These are phyloP conservation scores for Rutpela maculata DNA, from an alignment of 2,888 invertebrate genomes.

Conservation along the genomic window DNA sequence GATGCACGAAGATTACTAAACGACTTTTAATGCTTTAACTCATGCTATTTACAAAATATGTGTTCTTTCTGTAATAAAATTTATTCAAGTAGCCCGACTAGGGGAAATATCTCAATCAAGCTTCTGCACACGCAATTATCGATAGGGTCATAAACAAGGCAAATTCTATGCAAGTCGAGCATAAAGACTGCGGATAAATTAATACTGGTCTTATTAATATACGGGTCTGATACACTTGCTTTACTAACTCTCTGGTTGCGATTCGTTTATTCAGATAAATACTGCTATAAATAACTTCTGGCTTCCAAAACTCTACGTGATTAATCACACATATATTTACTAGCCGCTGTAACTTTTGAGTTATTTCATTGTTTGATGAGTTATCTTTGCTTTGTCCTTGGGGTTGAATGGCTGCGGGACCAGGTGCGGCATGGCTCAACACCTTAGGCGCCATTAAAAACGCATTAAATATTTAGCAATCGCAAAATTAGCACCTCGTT, in stretches of 20 bases:
- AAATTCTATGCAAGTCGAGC: slow-evolving; percentile 67
- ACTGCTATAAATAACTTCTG: slow-evolving; percentile 69
- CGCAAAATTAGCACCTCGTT: slow-evolving; percentile 39
- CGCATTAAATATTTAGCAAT: slow-evolving; percentile 61
- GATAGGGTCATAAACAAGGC: slow-evolving; percentile 68
- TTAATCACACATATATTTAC: slow-evolving; percentile 70
- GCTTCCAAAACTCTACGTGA: slow-evolving; percentile 69
- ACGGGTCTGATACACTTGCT: slow-evolving; percentile 49
- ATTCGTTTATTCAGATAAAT: slow-evolving; percentile 69
- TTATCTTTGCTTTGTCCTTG: slow-evolving; percentile 62
- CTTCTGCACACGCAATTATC: slow-evolving; percentile 71
- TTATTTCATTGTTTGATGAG: slow-evolving; percentile 68
- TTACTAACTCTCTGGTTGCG: slow-evolving; percentile 42
- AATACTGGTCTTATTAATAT: slow-evolving; percentile 68
- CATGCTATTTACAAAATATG: slow-evolving; percentile 73
- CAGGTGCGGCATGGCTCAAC: slow-evolving; percentile 55
- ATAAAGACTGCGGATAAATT: slow-evolving; percentile 67
- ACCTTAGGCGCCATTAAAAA: slow-evolving; percentile 60
- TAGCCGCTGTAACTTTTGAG: slow-evolving; percentile 66
- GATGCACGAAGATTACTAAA: slow-evolving; percentile 73
- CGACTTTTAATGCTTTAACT: slow-evolving; percentile 72
- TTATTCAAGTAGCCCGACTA: slow-evolving; percentile 59
- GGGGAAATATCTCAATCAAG: slow-evolving; percentile 72
- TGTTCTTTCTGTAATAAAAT: slow-evolving; percentile 59
- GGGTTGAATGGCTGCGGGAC: slow-evolving; percentile 39